Evolutionary conservation across 2,797 vertebrate species (phyloP).

Genomic region (Eidolon dupreanum): DNA sequence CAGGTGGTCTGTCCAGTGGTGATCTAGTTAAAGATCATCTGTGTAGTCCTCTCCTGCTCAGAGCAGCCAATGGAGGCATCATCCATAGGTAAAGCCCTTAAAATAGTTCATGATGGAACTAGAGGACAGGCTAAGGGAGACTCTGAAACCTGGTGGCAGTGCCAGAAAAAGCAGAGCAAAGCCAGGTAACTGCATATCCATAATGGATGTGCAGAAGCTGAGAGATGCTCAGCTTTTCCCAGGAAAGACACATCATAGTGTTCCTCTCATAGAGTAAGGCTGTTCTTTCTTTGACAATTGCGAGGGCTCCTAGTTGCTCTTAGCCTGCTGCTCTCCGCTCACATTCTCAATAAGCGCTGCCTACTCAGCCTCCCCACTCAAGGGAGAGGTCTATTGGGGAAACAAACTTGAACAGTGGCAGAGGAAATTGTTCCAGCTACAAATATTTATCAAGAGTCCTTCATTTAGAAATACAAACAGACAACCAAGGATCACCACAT

Average conservation of each 20-base stretch:
- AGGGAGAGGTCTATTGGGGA: not conserved
- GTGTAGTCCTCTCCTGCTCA: not conserved
- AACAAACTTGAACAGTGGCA: not conserved
- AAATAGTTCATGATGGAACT: not conserved
- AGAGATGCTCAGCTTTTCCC: not conserved
- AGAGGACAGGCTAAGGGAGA: too few species aligned
- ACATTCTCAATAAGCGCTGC: too few species aligned
- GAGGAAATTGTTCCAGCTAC: not conserved
- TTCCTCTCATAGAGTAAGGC: not conserved
- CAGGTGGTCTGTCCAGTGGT: not conserved
- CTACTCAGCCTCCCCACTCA: not conserved
- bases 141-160: not conserved
- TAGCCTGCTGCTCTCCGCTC: not conserved
- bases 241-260: not conserved
- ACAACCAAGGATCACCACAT: not conserved
- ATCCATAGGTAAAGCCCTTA: not conserved
- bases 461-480: constrained; percentile 14
- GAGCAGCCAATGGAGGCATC: not conserved
- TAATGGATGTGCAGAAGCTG: not conserved
- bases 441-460: not conserved
- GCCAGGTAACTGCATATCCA: not conserved
- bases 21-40: not conserved
- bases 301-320: not conserved
- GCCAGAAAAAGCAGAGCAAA: not conserved
- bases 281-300: not conserved